These are phyloP conservation scores for Danaus plexippus DNA, from an alignment of 1,140 invertebrate genomes.

Conservation along the genomic window DNA sequence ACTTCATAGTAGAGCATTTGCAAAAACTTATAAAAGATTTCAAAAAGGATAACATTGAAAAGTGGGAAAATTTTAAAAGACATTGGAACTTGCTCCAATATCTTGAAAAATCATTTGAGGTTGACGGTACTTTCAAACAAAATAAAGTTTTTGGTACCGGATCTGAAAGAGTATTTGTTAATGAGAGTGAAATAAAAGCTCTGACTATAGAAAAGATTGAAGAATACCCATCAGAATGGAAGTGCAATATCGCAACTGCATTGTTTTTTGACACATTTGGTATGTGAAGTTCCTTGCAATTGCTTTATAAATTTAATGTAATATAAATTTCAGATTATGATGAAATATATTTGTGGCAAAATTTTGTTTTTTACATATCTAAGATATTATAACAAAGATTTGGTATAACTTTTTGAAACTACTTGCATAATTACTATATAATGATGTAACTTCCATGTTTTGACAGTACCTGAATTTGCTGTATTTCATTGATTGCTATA, in stretches of 20 bases:
- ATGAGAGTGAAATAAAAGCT: slow-evolving; percentile 63
- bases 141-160: slow-evolving; percentile 66
- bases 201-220: slow-evolving; percentile 67
- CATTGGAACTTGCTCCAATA: slow-evolving; percentile 74
- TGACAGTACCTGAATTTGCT: no score
- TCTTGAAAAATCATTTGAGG: slow-evolving; percentile 69
- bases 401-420: no score
- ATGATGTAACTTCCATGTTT: no score
- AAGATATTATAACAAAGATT: neutral
- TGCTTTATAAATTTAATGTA: slow-evolving; percentile 17
- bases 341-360: neutral
- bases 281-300: slow-evolving; percentile 22
- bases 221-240: slow-evolving; percentile 65
- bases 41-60: slow-evolving; percentile 40
- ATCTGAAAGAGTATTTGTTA: slow-evolving; percentile 57
- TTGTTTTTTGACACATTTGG: slow-evolving; percentile 73
- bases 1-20: slow-evolving; percentile 75
- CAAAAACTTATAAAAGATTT: slow-evolving; percentile 59
- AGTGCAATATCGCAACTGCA: slow-evolving; percentile 67
- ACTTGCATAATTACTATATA: no score
- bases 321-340: neutral
- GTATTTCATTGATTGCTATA: no score
- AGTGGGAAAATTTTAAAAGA: slow-evolving; percentile 66
- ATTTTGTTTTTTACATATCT: neutral
- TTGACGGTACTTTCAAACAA: slow-evolving; percentile 62